A percentile compares a stretch with the other conserved stretches of the same genome.
These are phyloP conservation scores for Metellina segmentata DNA, from an alignment of 2,888 invertebrate genomes.

Conservation along the genomic window DNA sequence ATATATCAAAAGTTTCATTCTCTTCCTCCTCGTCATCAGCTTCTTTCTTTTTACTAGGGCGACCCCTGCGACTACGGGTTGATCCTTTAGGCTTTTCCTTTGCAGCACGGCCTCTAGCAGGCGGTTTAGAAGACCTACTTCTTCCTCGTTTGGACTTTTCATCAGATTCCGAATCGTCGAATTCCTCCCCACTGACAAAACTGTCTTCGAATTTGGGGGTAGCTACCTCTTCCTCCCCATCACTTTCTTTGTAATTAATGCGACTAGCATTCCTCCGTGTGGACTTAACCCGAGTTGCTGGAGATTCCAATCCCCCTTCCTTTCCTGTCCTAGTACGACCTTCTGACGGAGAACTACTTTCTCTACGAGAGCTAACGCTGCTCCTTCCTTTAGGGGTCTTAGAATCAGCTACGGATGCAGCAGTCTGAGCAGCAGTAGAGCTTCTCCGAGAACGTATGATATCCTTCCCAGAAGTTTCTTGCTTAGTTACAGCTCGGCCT, in stretches of 20 bases:
- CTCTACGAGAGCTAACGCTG: conserved; percentile 33
- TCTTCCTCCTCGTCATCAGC: conserved; percentile 61
- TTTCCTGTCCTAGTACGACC: conserved; percentile 17
- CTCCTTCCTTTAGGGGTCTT: conserved; percentile 58
- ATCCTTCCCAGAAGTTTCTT: conserved; percentile 40
- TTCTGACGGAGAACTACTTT: conserved; percentile 70
- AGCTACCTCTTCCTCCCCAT: conserved; percentile 70
- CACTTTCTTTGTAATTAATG: conserved; percentile 76
- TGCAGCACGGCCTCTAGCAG: conserved; percentile 24
- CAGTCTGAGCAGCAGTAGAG: conserved; percentile 76
- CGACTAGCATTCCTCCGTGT: conserved; percentile 57
- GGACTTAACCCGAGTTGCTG: conserved; percentile 67
- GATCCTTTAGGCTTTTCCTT: conserved; percentile 32
- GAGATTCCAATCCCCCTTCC: conserved; percentile 47
- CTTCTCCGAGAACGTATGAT: conserved; percentile 69
- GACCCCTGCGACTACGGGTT: conserved; percentile 26
- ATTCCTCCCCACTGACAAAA: conserved; percentile 67
- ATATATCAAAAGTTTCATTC: conserved; percentile 38
- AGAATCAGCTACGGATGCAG: conserved; percentile 75
- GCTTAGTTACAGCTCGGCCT: conserved; percentile 55
- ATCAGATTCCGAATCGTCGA: conserved; percentile 73
- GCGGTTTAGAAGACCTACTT: conserved; percentile 16
- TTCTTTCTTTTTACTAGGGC: conserved; percentile 36
- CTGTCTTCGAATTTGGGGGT: conserved; percentile 71
- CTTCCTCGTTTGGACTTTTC: conserved; percentile 59